A percentile compares a stretch with the other conserved stretches of the same genome.
These are phyloP conservation scores for Drosophila trapezifrons DNA, from an alignment of 1,140 invertebrate genomes.

Conservation along the genomic window DNA sequence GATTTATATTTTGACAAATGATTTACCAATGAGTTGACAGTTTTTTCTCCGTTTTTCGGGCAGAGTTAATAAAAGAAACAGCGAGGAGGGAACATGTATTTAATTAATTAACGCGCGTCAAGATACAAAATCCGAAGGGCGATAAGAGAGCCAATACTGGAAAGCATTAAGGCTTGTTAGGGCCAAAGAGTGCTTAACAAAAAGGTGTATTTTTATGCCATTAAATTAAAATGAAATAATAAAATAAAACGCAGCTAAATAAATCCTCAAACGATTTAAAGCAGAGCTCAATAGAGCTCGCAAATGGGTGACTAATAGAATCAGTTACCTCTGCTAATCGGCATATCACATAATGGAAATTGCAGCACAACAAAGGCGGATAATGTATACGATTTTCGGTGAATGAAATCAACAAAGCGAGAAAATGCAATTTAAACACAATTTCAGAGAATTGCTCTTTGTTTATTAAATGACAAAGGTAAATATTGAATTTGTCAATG, in stretches of 20 bases:
- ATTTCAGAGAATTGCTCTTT: slow-evolving; percentile 18
- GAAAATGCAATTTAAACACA: slow-evolving; percentile 20
- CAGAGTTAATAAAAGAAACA: slow-evolving; percentile 59
- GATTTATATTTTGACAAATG: slow-evolving; percentile 83
- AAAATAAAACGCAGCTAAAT: background rate
- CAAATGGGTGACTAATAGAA: slow-evolving; percentile 23
- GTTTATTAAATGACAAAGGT: slow-evolving; percentile 16
- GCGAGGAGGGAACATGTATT: slow-evolving; percentile 61
- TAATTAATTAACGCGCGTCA: slow-evolving; percentile 78
- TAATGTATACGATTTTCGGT: slow-evolving; percentile 14
- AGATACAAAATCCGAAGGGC: slow-evolving; percentile 37
- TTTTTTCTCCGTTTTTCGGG: slow-evolving; percentile 34
- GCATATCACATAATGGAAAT: slow-evolving; percentile 34
- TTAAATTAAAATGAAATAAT: too few relatives aligned
- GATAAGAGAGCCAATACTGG: slow-evolving; percentile 47
- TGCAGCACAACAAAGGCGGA: slow-evolving; percentile 15
- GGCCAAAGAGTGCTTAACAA: slow-evolving; percentile 10
- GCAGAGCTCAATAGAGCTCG: background rate
- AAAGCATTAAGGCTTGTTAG: slow-evolving; percentile 28
- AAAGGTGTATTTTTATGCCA: slow-evolving; percentile 2
- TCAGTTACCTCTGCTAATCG: slow-evolving; percentile 26
- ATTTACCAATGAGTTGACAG: slow-evolving; percentile 78
- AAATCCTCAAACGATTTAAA: background rate
- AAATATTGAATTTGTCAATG: slow-evolving; percentile 23
- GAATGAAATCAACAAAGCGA: slow-evolving; percentile 14